Evolutionary conservation across 1,140 invertebrate genomes (phyloP), one percentile per base, ranked within the genome.

Genomic region (Lasioglossum baleicum): DNA sequence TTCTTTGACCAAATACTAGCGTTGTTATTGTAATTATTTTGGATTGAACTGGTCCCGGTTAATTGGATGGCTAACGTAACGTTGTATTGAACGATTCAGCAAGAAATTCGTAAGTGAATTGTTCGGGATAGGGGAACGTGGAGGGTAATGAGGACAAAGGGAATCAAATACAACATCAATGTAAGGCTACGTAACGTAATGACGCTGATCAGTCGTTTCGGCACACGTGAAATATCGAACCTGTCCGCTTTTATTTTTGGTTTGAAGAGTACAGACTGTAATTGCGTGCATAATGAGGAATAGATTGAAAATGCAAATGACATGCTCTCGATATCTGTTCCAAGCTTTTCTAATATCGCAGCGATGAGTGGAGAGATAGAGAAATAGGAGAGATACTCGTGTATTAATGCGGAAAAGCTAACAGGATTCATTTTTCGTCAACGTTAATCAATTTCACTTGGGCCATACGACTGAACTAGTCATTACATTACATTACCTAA

Each of bases 401-500:
- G 58, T 70, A 26, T 26, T 26, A 42, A 69, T n/a, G 58, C 7
- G 15, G n/a, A 22, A 78, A 92, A 91, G 90, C 85, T 85, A 91
- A 91, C 90, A 93, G 91, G 81, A 76, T 84, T 58, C 58, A 70
- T 53, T 73, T 68, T 2, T 31, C 44, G 26, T 83, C 58, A 80
- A 83, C 70, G 69, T 80, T 69, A 63, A 0, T 53, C 26, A 74
- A 85, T 92, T 92, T 92, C 90, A 90, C 90, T 89, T 86, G 91
- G 87, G 87, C 92, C 91, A 92, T 92, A 90, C 90, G 92, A 92
- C 89, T 88, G 88, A 85, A 84, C 74, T 83, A 91, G 90, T 89
- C 91, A 93, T 93, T 89, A 93, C 92, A 91, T 90, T 93, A 93
- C 90, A 92, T 96, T 95, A 98, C 97, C 97, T 94, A 98, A 96